Evolutionary conservation across 2,888 invertebrate genomes (phyloP), one percentile per base, ranked within the genome.

Genomic region (Unio pictorum): DNA sequence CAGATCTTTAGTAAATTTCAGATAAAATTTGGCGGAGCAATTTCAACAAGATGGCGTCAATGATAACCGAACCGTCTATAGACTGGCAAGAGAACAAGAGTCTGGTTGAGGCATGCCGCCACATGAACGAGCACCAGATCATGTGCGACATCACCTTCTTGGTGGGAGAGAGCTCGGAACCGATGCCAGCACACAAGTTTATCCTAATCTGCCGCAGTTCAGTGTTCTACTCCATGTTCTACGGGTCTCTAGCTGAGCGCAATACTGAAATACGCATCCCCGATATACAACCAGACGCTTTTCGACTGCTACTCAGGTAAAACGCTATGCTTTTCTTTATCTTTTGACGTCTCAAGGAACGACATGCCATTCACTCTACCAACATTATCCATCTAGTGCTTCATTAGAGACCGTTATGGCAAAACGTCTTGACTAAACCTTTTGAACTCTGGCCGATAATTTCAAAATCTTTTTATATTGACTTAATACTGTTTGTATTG

Each of bases 171-270:
- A 66, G 76, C 26, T 63, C 69, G 45, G 45, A 72, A 23, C 67
- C 26, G 3, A 62, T 81, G 4, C 56, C 62, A 18, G 80, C 79
- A 7, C 81, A 81, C 66, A 74, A 77, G 55, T 79, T 78, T 62
- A 71, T 82, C 45, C 74, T 82, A 6, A 71, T 81, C 26, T 76
- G 82, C 61, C 63, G 81, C 5, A 82, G 81, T 60, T 74, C 80
- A 45, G 81, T 81, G 18, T 82, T 82, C 67, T 78, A 77, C 72
- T 72, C 80, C 26, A 81, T 81, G 80, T 75, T 80, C 60, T 71
- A 73, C 61, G 77, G 81, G 6, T 75, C 73, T 5, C 72, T 78
- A 34, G 73, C 75, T 3, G 81, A 80, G 57, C 72, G 61, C 34
- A 68, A 66, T 61, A 61, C 67, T 17, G 71, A 71, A 3, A 69